Evolutionary conservation across 2,113 vertebrate species (phyloP).

Genomic region (Aegypius monachus): DNA sequence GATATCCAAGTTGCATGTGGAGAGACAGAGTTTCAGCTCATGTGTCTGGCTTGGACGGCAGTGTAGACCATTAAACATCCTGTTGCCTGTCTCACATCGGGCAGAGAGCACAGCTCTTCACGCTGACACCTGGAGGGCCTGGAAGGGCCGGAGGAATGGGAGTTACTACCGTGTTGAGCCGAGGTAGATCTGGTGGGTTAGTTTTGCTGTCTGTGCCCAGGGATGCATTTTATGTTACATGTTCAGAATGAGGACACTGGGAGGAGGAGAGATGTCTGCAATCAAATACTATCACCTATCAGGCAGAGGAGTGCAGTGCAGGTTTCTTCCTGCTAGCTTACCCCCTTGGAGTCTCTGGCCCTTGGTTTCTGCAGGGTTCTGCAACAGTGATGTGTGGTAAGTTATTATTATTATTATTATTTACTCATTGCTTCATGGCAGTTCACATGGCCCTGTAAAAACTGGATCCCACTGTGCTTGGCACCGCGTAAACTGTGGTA

Average conservation of each 20-base stretch:
- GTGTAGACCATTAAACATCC: background rate
- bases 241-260: background rate
- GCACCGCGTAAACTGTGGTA: background rate
- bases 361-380: background rate
- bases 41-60: background rate
- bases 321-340: background rate
- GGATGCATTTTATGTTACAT: background rate
- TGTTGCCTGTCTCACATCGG: background rate
- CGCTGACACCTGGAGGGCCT: background rate
- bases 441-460: background rate
- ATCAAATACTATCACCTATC: background rate
- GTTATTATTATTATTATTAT: background rate
- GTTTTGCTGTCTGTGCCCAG: background rate
- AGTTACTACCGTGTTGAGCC: background rate
- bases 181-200: background rate
- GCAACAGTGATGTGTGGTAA: background rate
- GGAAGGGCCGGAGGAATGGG: background rate
- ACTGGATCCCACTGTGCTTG: background rate
- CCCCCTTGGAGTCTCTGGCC: background rate
- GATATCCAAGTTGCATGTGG: conserved; percentile 22
- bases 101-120: background rate
- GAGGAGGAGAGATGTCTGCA: background rate
- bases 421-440: background rate
- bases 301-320: background rate
- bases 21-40: conserved; percentile 6